phyloP scores from a whole-genome alignment of 2,797 vertebrate genomes.

The Leuciscus waleckii region DNA sequence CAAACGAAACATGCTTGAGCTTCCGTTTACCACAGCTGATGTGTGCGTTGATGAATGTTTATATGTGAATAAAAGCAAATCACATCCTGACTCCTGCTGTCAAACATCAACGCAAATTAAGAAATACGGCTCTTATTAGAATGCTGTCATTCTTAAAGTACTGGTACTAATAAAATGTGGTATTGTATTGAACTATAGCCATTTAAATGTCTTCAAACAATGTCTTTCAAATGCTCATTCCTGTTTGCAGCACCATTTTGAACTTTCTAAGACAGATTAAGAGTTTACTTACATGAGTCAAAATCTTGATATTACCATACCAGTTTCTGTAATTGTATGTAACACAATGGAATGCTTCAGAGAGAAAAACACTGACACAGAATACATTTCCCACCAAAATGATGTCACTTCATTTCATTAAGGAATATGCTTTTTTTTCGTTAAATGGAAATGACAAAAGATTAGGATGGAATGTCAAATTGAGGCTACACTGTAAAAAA shows the following conservation, averaged over 20 bases:
- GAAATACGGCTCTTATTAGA: no score
- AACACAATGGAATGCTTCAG: not conserved
- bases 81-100: no score
- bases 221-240: not conserved
- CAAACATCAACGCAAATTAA: no score
- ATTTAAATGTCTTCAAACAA: not conserved
- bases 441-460: not conserved
- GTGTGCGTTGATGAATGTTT: no score
- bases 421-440: not conserved
- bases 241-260: not conserved
- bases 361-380: not conserved
- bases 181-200: not conserved
- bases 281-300: not conserved
- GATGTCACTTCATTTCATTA: not conserved
- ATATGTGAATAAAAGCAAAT: no score
- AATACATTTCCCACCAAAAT: not conserved
- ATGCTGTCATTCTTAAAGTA: no score
- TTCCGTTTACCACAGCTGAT: no score
- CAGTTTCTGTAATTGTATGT: not conserved
- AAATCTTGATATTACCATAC: not conserved
- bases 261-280: not conserved
- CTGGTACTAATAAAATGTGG: no score
- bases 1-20: no score
- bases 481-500: not conserved
- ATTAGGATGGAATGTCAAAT: not conserved